Evolutionary conservation across 2,888 invertebrate genomes (phyloP).

Genomic region (Charanyca ferruginea): DNA sequence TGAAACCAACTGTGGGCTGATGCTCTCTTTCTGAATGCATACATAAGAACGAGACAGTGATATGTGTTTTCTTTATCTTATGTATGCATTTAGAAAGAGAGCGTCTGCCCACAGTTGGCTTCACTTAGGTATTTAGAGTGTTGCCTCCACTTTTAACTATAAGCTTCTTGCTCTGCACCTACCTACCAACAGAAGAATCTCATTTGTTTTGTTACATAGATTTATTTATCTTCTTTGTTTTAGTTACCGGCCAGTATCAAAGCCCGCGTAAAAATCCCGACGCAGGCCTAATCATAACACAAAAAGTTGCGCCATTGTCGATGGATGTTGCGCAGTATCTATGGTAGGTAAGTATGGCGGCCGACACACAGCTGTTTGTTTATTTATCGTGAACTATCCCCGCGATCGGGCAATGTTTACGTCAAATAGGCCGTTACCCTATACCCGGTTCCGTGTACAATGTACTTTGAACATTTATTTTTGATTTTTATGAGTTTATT

Average conservation of each 20-base stretch:
- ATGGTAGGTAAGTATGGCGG: constrained; percentile 50
- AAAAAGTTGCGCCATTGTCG: constrained; percentile 50
- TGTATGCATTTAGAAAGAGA: no score
- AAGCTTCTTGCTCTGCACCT: no score
- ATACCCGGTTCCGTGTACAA: constrained; percentile 36
- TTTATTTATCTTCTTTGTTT: not conserved
- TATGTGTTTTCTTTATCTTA: no score
- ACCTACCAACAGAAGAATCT: not conserved
- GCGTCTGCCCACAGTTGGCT: no score
- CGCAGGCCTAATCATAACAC: constrained; percentile 33
- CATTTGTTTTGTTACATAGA: not conserved
- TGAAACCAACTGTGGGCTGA: no score
- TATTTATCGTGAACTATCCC: constrained; percentile 53
- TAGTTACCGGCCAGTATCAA: constrained; percentile 21
- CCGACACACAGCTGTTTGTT: constrained; percentile 39
- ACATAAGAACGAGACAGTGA: no score
- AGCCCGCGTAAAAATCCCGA: constrained; percentile 20
- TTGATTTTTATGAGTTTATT: constrained; percentile 51
- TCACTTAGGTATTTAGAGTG: no score
- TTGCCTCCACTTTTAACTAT: no score
- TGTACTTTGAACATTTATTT: constrained; percentile 40
- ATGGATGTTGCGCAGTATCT: constrained; percentile 54
- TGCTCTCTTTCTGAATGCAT: no score
- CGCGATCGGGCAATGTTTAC: constrained; percentile 60
- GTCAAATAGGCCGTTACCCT: constrained; percentile 59